Conservation (phyloP, 2,113 vertebrate genomes). For the Nothobranchius furzeri region DNA sequence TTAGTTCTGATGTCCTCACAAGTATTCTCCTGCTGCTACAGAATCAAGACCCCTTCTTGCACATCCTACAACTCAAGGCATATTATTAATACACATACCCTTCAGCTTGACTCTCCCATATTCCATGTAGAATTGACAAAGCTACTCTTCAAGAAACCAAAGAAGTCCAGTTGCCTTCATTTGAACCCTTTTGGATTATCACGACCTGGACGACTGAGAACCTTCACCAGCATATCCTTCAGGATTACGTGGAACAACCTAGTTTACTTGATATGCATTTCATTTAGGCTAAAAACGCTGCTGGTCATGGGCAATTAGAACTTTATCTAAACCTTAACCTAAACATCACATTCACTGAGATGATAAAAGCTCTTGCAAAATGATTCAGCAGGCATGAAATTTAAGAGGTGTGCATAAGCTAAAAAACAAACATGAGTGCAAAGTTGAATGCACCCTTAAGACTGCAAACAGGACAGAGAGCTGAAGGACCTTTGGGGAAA, state of each 20-base stretch:
- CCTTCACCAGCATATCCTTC: not conserved
- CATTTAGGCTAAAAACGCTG: constrained; percentile 51
- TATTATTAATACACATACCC: constrained; percentile 2
- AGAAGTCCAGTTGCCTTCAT: too few relatives aligned
- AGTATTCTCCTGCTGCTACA: constrained; percentile 10
- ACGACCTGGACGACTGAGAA: too few relatives aligned
- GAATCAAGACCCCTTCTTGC: constrained; percentile 11
- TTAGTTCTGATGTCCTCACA: constrained; percentile 19
- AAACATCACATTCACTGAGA: constrained; percentile 29
- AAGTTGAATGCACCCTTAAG: constrained; percentile 15
- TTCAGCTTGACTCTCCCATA: too few relatives aligned
- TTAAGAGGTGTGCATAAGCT: not conserved
- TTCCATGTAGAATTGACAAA: too few relatives aligned
- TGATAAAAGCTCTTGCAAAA: constrained; percentile 16
- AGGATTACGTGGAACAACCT: constrained; percentile 19
- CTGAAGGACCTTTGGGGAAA: constrained; percentile 23
- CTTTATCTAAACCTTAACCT: constrained; percentile 36
- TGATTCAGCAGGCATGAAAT: constrained; percentile 22
- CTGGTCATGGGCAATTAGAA: constrained; percentile 35
- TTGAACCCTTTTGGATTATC: too few relatives aligned
- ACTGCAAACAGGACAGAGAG: constrained; percentile 16
- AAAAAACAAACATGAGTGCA: constrained; percentile 14
- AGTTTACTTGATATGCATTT: constrained; percentile 39
- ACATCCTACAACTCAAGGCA: constrained; percentile 6
- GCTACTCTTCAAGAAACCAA: too few relatives aligned